Evolutionary conservation across 2,113 vertebrate species (phyloP).

Genomic region (Agelaius phoeniceus): DNA sequence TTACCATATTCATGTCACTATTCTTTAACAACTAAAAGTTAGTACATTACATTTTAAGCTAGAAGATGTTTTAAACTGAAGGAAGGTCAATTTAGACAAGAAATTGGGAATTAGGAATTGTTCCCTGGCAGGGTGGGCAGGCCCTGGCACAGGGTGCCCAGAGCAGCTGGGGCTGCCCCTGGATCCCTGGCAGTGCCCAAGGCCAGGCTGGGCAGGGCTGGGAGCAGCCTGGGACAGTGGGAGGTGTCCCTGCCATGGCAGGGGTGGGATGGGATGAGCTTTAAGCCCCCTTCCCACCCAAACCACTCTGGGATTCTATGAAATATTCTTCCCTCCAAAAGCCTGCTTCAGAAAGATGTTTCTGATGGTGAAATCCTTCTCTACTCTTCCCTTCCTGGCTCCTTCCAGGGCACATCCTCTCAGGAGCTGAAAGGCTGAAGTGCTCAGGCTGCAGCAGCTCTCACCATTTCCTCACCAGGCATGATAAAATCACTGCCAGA

Average conservation of each 20-base stretch:
- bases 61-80: background rate
- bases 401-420: background rate
- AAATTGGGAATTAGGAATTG: rapidly evolving
- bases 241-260: background rate
- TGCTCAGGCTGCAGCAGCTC: background rate
- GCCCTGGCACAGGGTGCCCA: background rate
- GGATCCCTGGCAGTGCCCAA: background rate
- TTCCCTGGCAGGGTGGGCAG: rapidly evolving
- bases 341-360: background rate
- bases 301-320: background rate
- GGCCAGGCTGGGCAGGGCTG: rapidly evolving
- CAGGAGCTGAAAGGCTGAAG: background rate
- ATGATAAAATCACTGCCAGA: background rate
- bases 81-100: background rate
- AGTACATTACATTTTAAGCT: no score
- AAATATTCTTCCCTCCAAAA: background rate
- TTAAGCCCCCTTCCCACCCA: background rate
- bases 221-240: background rate
- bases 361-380: background rate
- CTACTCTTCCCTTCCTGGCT: background rate
- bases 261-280: rapidly evolving
- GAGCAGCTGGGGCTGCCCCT: background rate
- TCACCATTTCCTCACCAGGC: background rate
- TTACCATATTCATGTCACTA: no score
- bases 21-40: no score